A percentile compares a stretch with the other conserved stretches of the same genome.
Conservation (phyloP, 2,888 invertebrate genomes). For the Limnephilus auricula region DNA sequence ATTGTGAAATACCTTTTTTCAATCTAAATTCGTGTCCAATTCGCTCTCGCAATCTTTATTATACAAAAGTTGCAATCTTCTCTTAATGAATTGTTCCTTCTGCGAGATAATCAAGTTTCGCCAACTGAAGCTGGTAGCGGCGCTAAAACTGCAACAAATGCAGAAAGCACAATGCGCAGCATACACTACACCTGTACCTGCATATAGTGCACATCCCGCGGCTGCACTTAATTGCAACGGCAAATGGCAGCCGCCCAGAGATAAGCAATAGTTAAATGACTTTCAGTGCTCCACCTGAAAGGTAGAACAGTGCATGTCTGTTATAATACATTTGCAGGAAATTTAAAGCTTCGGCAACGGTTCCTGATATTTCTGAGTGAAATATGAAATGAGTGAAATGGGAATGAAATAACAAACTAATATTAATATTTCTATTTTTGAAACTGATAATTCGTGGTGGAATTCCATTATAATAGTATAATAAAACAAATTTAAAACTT, state of each 20-base stretch:
- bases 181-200: neutral
- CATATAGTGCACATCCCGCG: neutral
- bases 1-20: neutral
- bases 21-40: neutral
- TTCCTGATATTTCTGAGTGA: neutral
- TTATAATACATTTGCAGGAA: neutral
- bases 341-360: neutral
- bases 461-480: too few relatives aligned
- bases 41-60: neutral
- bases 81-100: conserved; percentile 2
- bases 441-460: too few relatives aligned
- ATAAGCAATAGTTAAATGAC: conserved; percentile 47
- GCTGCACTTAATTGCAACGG: conserved; percentile 34
- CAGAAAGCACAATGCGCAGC: neutral
- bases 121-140: neutral
- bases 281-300: neutral
- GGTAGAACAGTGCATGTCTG: neutral
- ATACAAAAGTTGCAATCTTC: neutral
- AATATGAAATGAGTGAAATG: neutral
- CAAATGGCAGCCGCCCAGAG: conserved; percentile 36
- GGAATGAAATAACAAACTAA: too few relatives aligned
- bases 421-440: too few relatives aligned
- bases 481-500: too few relatives aligned
- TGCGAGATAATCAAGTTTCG: neutral
- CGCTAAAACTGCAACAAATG: neutral